Base-by-base conservation (phyloP, 2,797 vertebrate species). In the Psittacula echo region DNA sequence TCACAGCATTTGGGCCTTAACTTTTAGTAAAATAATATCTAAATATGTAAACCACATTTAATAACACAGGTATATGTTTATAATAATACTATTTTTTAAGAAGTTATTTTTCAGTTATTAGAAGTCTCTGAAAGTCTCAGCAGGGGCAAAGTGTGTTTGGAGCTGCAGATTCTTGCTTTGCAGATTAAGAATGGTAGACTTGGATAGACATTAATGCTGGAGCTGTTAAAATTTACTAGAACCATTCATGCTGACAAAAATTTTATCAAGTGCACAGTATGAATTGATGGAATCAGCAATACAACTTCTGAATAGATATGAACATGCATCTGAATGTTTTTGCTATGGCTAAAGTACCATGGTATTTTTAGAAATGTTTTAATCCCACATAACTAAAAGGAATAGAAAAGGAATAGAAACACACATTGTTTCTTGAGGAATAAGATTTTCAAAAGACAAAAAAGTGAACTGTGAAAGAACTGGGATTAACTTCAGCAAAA, bases 361-460 rank as follows among this genome's bases (percentile, higher is more conserved):
- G 19, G 7, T 70, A 51, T 70, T 82, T 87, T 89, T 85, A 90
- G 47, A 82, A 90, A 65, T 42, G 15, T 58, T 94, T 85, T 93
- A 79, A 66, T 85, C 34, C 29, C 23, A 51, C 5, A 29, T 15
- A 93, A 23, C 13, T 85, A 42, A 89, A 90, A 75, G 22, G 42
- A 75, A 45, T 47, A 66, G 45, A 42, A 89, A 90, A 75, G 22
- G 42, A 75, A 45, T 47, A 66, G 45, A 39, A 39, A 39, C 41
- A 65, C 23, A 30, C 1, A 0, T 61, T 68, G 21, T 11, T 60
- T 92, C 21, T 37, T 78, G 20, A 56, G 23, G 44, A 13, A 24
- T 67, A 76, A 83, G 17, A 74, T 83, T 89, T 71, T 82, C 39
- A 70, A 65, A 80, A 64, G 44, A 80, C 44, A 8, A 65, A 75